Conservation (phyloP, 1,140 invertebrate genomes). For the Hydropsyche tenuis region DNA sequence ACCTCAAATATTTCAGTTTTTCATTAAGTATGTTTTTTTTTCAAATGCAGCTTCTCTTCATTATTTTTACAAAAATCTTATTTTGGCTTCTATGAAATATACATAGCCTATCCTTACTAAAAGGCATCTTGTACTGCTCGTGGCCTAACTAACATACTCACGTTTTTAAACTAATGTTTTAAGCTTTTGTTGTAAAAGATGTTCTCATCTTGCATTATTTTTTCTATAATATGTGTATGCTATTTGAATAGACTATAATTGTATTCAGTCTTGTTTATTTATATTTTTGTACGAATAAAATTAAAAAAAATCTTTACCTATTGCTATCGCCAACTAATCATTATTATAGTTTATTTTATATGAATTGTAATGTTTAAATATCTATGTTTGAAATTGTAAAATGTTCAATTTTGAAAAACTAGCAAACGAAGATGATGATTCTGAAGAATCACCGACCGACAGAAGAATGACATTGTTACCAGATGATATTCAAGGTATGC, state of each 20-base stretch:
- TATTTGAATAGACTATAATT: background rate
- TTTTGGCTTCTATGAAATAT: conserved; percentile 20
- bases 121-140: conserved; percentile 45
- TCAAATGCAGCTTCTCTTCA: background rate
- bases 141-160: conserved; percentile 48
- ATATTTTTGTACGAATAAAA: background rate
- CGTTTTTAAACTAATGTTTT: conserved; percentile 15
- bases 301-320: no score
- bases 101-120: conserved; percentile 31
- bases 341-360: no score
- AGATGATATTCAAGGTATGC: conserved; percentile 37
- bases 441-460: conserved; percentile 50
- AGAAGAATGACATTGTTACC: conserved; percentile 46
- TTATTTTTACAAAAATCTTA: background rate
- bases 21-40: no score
- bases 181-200: conserved; percentile 21
- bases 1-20: background rate
- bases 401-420: no score
- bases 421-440: conserved; percentile 55
- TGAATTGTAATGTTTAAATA: no score
- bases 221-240: no score
- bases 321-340: no score
- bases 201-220: background rate
- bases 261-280: background rate
- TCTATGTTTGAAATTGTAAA: no score